phyloP scores from a whole-genome alignment of 1,140 invertebrate species.

The Zophobas morio region DNA sequence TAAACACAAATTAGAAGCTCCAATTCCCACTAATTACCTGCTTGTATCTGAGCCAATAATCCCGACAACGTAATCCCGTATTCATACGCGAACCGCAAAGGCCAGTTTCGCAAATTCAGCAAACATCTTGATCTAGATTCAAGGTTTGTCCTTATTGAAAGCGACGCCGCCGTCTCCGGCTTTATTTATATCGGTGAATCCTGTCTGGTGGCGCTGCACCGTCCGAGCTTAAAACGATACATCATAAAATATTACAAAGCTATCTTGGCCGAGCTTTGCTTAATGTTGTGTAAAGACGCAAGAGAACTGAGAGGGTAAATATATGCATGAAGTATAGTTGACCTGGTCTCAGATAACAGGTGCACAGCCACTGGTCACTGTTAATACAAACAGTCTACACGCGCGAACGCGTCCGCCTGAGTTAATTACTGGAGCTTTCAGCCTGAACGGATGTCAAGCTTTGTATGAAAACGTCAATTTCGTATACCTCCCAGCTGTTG shows the following conservation, averaged over 20 bases:
- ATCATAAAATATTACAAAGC: constrained; percentile 41
- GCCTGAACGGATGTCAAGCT: constrained; percentile 30
- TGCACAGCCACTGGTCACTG: constrained; percentile 39
- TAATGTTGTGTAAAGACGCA: constrained; percentile 39
- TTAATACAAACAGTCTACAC: constrained; percentile 38
- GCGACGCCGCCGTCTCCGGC: not conserved
- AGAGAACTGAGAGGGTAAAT: constrained; percentile 20
- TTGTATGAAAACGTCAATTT: constrained; percentile 24
- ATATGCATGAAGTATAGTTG: constrained; percentile 30
- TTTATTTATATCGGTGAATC: not conserved
- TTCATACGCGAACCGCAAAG: too few species aligned
- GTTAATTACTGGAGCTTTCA: constrained; percentile 36
- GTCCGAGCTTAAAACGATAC: constrained; percentile 29
- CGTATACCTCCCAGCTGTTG: constrained; percentile 21
- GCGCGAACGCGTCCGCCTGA: constrained; percentile 30
- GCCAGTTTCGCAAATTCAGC: not conserved
- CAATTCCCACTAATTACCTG: too few species aligned
- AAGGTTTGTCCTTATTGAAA: not conserved
- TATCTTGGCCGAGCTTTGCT: constrained; percentile 35
- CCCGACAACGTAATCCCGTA: not conserved
- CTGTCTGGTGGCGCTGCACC: not conserved
- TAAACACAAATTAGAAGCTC: too few species aligned
- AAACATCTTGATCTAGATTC: not conserved
- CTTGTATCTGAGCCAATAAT: not conserved
- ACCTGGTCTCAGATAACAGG: constrained; percentile 38